A percentile compares a stretch with the other conserved stretches of the same genome.
Conservation (phyloP, 1,140 invertebrate species). For the Dolichoris vasculosae region DNA sequence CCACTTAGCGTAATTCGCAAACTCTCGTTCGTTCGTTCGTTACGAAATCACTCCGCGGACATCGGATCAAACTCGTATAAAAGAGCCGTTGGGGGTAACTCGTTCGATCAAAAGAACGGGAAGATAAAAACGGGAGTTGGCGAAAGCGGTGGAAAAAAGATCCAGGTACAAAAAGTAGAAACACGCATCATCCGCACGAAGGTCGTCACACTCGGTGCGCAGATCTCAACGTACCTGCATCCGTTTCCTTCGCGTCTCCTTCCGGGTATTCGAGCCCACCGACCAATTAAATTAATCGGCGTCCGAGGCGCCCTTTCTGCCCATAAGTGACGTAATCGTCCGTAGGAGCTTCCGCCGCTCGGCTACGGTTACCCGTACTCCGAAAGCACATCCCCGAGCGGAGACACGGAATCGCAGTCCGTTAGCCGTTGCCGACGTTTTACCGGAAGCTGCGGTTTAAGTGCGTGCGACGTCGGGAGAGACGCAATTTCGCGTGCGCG, state of each 20-base stretch:
- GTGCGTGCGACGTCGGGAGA: no score
- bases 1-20: neutral
- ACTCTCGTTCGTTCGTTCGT: neutral
- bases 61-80: neutral
- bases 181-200: neutral
- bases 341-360: neutral
- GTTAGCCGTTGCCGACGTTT: neutral
- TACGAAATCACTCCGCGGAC: neutral
- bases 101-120: no score
- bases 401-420: neutral
- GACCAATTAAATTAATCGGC: conserved; percentile 22
- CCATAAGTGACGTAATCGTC: neutral
- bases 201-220: neutral
- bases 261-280: neutral
- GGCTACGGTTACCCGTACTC: neutral
- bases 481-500: neutral
- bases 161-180: no score
- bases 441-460: neutral
- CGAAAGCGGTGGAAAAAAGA: no score
- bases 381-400: neutral
- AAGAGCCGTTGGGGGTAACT: no score
- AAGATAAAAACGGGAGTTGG: no score
- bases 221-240: neutral
- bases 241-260: neutral
- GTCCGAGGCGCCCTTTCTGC: neutral